Evolutionary conservation across 1,140 invertebrate species (phyloP).

Genomic region (Chironomus tepperi): DNA sequence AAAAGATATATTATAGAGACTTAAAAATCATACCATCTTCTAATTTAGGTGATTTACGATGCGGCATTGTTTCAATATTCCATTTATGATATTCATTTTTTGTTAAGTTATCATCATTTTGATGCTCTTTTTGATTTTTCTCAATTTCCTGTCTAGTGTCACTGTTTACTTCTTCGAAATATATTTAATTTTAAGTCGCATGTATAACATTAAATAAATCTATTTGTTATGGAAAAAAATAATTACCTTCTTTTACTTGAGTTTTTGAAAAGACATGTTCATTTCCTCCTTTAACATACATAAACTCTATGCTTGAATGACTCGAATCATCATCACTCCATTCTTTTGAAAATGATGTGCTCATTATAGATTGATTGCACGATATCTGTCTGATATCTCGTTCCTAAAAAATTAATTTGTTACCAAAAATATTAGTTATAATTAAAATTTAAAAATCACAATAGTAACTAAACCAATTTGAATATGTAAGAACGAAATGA

Average conservation of each 20-base stretch:
- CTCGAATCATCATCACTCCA: conserved; percentile 26
- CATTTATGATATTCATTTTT: too few species aligned
- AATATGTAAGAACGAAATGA: too few species aligned
- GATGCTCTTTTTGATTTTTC: too few species aligned
- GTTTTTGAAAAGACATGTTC: not conserved
- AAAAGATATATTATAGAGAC: too few species aligned
- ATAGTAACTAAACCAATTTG: too few species aligned
- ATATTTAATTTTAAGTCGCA: too few species aligned
- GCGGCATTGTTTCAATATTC: too few species aligned
- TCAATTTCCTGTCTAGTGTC: not conserved
- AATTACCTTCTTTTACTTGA: not conserved
- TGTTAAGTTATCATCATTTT: too few species aligned
- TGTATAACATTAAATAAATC: not conserved
- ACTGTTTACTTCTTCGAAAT: not conserved
- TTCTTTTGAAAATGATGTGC: conserved; percentile 25
- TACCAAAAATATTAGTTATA: too few species aligned
- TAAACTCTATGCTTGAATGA: conserved; percentile 27
- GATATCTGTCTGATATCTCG: not conserved
- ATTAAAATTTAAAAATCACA: too few species aligned
- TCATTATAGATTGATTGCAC: conserved; percentile 16
- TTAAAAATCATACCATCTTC: not conserved
- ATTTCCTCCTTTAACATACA: conserved; percentile 25
- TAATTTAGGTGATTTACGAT: not conserved
- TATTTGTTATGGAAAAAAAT: not conserved
- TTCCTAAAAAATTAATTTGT: too few species aligned